A percentile compares a stretch with the other conserved stretches of the same genome.
These are phyloP conservation scores for Procambarus virginalis DNA, from an alignment of 1,140 invertebrate genomes.

Conservation along the genomic window DNA sequence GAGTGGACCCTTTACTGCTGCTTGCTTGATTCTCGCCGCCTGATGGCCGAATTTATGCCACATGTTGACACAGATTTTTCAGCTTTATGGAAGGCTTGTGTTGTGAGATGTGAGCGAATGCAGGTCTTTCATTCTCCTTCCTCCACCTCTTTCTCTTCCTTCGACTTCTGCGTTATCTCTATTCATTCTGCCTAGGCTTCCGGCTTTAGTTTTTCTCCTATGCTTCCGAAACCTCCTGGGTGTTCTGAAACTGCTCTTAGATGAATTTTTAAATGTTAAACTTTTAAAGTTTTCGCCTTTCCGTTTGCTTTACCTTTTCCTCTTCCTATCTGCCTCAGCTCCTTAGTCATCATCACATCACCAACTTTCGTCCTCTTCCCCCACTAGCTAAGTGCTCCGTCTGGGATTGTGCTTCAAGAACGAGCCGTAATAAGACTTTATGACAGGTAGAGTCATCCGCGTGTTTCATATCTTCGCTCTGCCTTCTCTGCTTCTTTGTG, in stretches of 20 bases:
- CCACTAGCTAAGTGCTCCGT: not conserved
- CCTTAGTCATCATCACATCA: too few relatives aligned
- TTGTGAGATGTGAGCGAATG: not conserved
- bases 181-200: not conserved
- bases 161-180: not conserved
- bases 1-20: not conserved
- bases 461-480: not conserved
- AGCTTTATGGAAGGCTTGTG: not conserved
- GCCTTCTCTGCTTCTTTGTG: not conserved
- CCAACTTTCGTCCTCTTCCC: not conserved
- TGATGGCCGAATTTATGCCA: not conserved
- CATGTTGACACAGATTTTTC: not conserved
- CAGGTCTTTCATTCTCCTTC: not conserved
- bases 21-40: slow-evolving; percentile 6
- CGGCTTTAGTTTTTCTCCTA: too few relatives aligned
- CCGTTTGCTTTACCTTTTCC: not conserved
- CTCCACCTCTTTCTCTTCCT: not conserved
- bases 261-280: not conserved
- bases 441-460: not conserved
- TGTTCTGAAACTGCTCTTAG: too few relatives aligned
- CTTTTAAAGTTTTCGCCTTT: not conserved
- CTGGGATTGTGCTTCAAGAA: not conserved
- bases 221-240: too few relatives aligned
- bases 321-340: not conserved
- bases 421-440: not conserved